Conservation (phyloP, 2,888 invertebrate species). For the Hydrotaea diabolus region DNA sequence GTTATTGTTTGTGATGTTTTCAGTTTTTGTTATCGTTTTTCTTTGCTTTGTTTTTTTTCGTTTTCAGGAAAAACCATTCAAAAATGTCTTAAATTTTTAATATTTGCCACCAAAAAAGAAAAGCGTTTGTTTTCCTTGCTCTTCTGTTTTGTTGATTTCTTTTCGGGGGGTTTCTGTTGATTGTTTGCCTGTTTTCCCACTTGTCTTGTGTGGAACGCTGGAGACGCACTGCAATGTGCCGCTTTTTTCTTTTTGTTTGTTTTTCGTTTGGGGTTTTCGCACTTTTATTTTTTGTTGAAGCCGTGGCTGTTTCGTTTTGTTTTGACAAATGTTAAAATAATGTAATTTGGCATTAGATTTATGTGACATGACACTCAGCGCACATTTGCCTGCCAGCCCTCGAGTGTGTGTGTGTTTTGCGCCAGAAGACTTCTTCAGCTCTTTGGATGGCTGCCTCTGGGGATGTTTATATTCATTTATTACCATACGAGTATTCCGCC, state of each 20-base stretch:
- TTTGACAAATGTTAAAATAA: slow-evolving; percentile 64
- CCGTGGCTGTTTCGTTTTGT: slow-evolving; percentile 1
- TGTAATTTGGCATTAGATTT: slow-evolving; percentile 66
- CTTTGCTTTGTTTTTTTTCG: not conserved
- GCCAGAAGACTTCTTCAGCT: not conserved
- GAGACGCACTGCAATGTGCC: not conserved
- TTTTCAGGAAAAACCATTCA: slow-evolving; percentile 10
- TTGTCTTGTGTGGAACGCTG: not conserved
- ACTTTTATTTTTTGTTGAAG: slow-evolving; percentile 10
- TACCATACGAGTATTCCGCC: not conserved
- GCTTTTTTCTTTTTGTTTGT: slow-evolving; percentile 7
- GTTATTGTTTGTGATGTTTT: slow-evolving; percentile 54
- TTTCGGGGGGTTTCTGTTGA: not conserved
- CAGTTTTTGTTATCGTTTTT: slow-evolving; percentile 18
- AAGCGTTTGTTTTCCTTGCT: slow-evolving; percentile 5
- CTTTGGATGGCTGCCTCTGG: not conserved
- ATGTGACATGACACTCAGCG: slow-evolving; percentile 57
- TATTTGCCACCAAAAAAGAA: not conserved
- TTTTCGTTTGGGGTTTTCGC: slow-evolving; percentile 44
- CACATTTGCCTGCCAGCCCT: too few relatives aligned
- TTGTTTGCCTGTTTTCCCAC: not conserved
- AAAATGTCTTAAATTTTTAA: slow-evolving; percentile 25
- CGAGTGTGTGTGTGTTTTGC: not conserved
- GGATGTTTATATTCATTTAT: not conserved
- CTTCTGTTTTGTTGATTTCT: too few relatives aligned